Conservation (phyloP, 2,797 vertebrate species). For the Falco naumanni region DNA sequence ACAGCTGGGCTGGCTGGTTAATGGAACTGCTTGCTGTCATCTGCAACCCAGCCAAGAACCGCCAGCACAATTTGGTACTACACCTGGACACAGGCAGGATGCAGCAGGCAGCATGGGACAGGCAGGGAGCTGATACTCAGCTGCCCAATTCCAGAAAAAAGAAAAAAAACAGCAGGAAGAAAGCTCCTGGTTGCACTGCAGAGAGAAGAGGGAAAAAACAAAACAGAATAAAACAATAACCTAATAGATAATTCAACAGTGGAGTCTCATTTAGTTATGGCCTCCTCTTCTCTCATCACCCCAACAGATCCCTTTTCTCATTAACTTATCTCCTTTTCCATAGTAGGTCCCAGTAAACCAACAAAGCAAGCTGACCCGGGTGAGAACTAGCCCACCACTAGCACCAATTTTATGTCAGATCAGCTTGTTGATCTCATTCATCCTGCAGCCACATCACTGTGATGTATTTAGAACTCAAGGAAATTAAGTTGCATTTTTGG, state of each 20-base stretch:
- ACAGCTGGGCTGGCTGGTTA: not conserved
- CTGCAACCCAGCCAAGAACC: not conserved
- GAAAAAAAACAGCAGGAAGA: not conserved
- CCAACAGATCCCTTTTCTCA: not conserved
- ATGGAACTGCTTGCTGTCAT: not conserved
- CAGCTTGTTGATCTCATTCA: not conserved
- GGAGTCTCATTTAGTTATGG: not conserved
- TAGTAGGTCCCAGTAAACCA: not conserved
- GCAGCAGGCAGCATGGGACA: not conserved
- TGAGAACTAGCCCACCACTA: not conserved
- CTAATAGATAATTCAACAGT: not conserved
- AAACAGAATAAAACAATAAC: not conserved
- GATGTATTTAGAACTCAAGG: not conserved
- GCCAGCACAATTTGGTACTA: fast-evolving
- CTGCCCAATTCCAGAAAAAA: not conserved
- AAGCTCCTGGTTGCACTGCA: not conserved
- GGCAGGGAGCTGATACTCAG: not conserved
- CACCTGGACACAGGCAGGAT: fast-evolving
- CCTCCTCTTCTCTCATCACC: not conserved
- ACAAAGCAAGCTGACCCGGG: not conserved
- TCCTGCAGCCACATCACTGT: not conserved
- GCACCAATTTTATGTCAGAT: not conserved
- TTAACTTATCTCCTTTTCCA: not conserved
- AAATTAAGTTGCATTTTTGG: not conserved
- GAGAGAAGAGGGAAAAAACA: not conserved